Evolutionary conservation across 2,113 vertebrate species (phyloP).

Genomic region (Clarias magur): DNA sequence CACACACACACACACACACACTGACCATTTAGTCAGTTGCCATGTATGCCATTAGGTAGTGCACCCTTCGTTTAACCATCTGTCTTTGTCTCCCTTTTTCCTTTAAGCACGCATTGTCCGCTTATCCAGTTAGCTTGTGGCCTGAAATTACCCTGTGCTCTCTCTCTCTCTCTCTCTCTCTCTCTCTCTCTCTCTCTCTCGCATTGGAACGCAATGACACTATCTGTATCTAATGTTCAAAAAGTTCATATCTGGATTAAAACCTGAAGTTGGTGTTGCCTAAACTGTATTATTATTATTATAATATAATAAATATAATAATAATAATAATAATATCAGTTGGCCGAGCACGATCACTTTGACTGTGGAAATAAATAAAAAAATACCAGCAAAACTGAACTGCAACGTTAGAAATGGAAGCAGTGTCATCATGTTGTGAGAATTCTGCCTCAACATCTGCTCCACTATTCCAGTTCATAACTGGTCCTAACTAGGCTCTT

Average conservation of each 20-base stretch:
- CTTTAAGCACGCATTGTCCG: background rate
- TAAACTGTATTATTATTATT: background rate
- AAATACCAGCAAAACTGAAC: background rate
- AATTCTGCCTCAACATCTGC: background rate
- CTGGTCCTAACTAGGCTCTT: too few relatives aligned
- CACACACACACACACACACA: background rate
- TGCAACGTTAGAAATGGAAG: background rate
- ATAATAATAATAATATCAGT: too few relatives aligned
- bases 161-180: constrained; percentile 9
- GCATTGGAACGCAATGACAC: background rate
- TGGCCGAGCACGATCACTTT: background rate
- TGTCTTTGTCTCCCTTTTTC: background rate
- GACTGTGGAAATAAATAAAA: background rate
- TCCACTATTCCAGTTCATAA: too few relatives aligned
- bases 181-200: background rate
- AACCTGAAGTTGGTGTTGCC: background rate
- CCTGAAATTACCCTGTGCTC: background rate
- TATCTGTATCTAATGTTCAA: background rate
- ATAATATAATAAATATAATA: too few relatives aligned
- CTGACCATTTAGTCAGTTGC: constrained; percentile 58
- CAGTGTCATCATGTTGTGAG: background rate
- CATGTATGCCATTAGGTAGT: constrained; percentile 46
- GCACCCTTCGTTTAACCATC: constrained; percentile 53
- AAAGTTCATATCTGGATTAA: background rate
- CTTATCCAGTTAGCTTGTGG: constrained; percentile 3